phyloP scores from a whole-genome alignment of 1,140 invertebrate species.

The Gonioctena quinquepunctata region DNA sequence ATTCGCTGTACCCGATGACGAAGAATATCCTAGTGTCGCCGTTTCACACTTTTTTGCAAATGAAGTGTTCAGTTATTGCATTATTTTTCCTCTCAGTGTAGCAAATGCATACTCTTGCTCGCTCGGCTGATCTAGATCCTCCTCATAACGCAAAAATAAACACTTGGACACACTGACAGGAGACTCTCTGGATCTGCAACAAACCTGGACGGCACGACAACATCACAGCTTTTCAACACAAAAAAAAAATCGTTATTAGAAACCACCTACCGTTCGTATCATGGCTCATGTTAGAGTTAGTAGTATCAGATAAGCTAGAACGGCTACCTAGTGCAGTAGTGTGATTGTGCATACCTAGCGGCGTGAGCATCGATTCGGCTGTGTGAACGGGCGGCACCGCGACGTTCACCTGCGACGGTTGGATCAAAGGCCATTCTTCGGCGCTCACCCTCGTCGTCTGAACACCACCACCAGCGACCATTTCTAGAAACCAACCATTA shows the following conservation, averaged over 20 bases:
- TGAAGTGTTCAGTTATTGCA: no score
- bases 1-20: no score
- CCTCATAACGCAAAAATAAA: no score
- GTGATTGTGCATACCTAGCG: conserved; percentile 65
- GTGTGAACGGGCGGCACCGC: conserved; percentile 73
- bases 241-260: background rate
- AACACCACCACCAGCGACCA: conserved; percentile 56
- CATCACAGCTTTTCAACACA: no score
- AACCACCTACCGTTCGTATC: background rate
- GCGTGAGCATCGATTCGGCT: conserved; percentile 79
- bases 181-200: no score
- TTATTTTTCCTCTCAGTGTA: no score
- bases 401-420: conserved; percentile 78
- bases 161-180: no score
- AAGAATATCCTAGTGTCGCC: no score
- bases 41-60: no score
- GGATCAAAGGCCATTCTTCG: conserved; percentile 70
- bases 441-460: conserved; percentile 51
- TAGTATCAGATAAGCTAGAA: conserved; percentile 1
- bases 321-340: background rate
- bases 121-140: no score
- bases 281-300: background rate
- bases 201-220: no score
- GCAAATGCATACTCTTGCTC: no score
- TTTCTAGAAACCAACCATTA: conserved; percentile 48